Evolutionary conservation across 2,797 vertebrate genomes (phyloP).

Genomic region (Carapus acus): DNA sequence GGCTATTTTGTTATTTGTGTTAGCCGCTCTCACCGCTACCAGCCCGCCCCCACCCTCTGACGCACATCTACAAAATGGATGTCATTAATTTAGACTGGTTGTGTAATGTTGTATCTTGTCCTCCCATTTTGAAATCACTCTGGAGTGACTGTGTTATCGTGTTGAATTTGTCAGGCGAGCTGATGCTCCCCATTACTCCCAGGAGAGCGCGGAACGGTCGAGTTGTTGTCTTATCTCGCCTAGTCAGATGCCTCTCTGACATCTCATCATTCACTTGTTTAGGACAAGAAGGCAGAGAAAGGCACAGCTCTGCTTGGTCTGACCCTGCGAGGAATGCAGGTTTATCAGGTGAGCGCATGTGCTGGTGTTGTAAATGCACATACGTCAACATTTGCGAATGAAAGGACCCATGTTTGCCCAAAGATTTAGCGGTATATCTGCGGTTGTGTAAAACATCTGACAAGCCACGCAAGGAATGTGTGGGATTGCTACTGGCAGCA

Average conservation of each 20-base stretch:
- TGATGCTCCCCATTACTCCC: slow-evolving; percentile 24
- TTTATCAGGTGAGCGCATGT: slow-evolving; percentile 82
- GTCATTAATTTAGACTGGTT: too few relatives aligned
- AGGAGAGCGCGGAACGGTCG: slow-evolving; percentile 30
- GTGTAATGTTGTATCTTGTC: slow-evolving; percentile 43
- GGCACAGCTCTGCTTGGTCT: slow-evolving; percentile 83
- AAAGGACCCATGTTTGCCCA: slow-evolving; percentile 53
- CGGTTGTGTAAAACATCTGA: slow-evolving; percentile 33
- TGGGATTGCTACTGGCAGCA: slow-evolving; percentile 53
- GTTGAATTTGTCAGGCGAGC: slow-evolving; percentile 41
- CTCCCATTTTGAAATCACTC: slow-evolving; percentile 39
- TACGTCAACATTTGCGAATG: slow-evolving; percentile 27
- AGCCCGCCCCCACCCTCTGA: too few relatives aligned
- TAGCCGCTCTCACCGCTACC: too few relatives aligned
- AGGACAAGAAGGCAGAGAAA: slow-evolving; percentile 88
- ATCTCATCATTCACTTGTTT: slow-evolving; percentile 58
- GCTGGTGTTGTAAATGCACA: slow-evolving; percentile 22
- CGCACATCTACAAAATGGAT: too few relatives aligned
- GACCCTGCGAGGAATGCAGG: slow-evolving; percentile 86
- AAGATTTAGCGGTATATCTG: slow-evolving; percentile 30
- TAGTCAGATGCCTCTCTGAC: slow-evolving; percentile 59
- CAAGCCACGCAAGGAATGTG: slow-evolving; percentile 65
- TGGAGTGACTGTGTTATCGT: slow-evolving; percentile 31
- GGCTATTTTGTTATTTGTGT: too few relatives aligned
- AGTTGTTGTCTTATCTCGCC: slow-evolving; percentile 57